Conservation (phyloP, 1,140 invertebrate species). For the Atopsyche davidsoni region DNA sequence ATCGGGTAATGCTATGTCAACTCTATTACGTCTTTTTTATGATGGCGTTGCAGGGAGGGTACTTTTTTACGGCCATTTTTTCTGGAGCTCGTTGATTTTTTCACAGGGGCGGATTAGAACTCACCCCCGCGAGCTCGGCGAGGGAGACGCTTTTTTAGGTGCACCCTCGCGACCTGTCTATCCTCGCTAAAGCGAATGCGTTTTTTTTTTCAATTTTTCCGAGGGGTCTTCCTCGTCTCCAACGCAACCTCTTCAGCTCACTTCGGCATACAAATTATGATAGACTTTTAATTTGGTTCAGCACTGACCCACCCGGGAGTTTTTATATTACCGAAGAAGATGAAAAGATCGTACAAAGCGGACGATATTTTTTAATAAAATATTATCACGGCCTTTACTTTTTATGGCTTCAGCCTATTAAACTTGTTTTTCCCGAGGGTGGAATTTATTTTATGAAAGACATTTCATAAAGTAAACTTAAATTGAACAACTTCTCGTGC, state of each 20-base stretch:
- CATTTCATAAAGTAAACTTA: no score
- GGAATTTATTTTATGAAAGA: slow-evolving; percentile 13
- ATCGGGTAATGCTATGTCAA: slow-evolving; percentile 21
- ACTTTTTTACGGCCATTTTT: slow-evolving; percentile 28
- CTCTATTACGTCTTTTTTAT: slow-evolving; percentile 27
- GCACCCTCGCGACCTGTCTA: slow-evolving; percentile 7
- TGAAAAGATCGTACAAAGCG: slow-evolving; percentile 8
- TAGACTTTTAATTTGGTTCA: slow-evolving; percentile 30
- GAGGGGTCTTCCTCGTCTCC: background rate
- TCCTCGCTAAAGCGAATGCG: slow-evolving; percentile 1
- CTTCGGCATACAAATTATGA: slow-evolving; percentile 30
- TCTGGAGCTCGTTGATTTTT: slow-evolving; percentile 18
- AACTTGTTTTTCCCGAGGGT: slow-evolving; percentile 14
- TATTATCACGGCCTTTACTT: slow-evolving; percentile 11
- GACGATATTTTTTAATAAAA: slow-evolving; percentile 21
- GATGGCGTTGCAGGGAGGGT: slow-evolving; percentile 12
- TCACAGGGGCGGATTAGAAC: slow-evolving; percentile 19
- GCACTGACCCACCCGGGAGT: no score
- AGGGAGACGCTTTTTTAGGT: slow-evolving; percentile 19
- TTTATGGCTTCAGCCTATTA: slow-evolving; percentile 12
- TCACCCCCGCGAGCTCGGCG: slow-evolving; percentile 9
- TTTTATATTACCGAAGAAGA: background rate
- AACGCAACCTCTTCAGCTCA: slow-evolving; percentile 18
- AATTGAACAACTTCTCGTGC: no score
- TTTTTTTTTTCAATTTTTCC: slow-evolving; percentile 26